Evolutionary conservation across 1,140 invertebrate genomes (phyloP), one percentile per base, ranked within the genome.

Genomic region (Danaus plexippus): DNA sequence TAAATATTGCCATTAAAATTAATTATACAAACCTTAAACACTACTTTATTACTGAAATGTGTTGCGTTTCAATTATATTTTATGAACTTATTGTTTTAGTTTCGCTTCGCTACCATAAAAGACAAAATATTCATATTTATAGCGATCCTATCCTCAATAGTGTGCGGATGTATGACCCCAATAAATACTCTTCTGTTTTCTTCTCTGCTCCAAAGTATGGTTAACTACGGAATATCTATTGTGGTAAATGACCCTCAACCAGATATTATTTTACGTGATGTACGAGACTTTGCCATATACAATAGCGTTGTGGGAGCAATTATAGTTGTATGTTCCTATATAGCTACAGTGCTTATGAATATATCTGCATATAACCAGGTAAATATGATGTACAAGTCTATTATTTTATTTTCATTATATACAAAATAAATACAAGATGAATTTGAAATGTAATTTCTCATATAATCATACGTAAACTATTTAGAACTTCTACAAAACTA

Each of bases 111-210:
- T n/a, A 88, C 87, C 3, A 73, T 49, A 32, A 73, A 64, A 41
- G 92, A 94, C 73, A 89, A 90, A 75, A 57, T 88, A 0, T 80
- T 92, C 10, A 89, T 94, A 61, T 61, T 71, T 9, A 60, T 92
- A 9, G 92, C 91, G 8, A 63, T 90, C 6, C 11, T 92, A 50
- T 89, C 86, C 49, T 88, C 91, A 0, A 61, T 90, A 1, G 75
- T 88, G 43, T 90, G 91, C 12, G 92, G 92, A 9, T 75, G 89
- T 9, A 88, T 90, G 32, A 90, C 92, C 44, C 92, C 93, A 0
- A 65, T 91, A 8, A 91, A 94, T 67, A 92, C 92, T 47, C 77
- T 92, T 9, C 85, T 94, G n/a, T 93, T 93, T 71, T 91, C 92
- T 3, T 85, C 89, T 54, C 82, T 94, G 52, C 89, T 92, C 0